phyloP scores from a whole-genome alignment of 2,888 invertebrate species.

The Zygothrica quintamaculata region DNA sequence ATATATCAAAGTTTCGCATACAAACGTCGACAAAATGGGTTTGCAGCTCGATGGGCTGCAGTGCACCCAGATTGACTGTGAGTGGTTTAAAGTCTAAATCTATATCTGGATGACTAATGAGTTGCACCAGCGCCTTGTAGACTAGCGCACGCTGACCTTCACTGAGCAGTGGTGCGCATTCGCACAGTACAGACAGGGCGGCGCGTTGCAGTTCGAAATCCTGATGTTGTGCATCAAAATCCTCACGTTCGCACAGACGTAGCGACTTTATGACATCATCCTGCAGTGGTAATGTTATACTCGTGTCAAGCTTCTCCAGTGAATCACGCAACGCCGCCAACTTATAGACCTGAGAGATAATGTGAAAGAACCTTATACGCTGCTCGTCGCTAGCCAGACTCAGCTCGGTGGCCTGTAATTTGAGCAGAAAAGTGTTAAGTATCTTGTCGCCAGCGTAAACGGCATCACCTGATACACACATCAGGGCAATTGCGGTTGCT shows the following conservation, averaged over 20 bases:
- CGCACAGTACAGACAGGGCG: slow-evolving; percentile 70
- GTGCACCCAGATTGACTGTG: slow-evolving; percentile 73
- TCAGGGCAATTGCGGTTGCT: slow-evolving; percentile 79
- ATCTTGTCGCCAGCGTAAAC: slow-evolving; percentile 80
- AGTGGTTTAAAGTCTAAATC: slow-evolving; percentile 72
- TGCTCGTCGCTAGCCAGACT: slow-evolving; percentile 52
- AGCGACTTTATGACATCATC: slow-evolving; percentile 70
- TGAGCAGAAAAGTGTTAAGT: slow-evolving; percentile 77
- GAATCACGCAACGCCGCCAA: slow-evolving; percentile 59
- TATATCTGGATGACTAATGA: slow-evolving; percentile 71
- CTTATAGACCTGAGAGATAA: slow-evolving; percentile 78
- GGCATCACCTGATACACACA: slow-evolving; percentile 82
- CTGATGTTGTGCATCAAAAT: slow-evolving; percentile 54
- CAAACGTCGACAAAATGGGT: slow-evolving; percentile 77
- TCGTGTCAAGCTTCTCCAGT: slow-evolving; percentile 83
- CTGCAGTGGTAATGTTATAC: slow-evolving; percentile 80
- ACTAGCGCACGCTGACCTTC: slow-evolving; percentile 78
- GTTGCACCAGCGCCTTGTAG: slow-evolving; percentile 74
- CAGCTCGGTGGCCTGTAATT: slow-evolving; percentile 60
- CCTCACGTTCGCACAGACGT: slow-evolving; percentile 55
- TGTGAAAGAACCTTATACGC: slow-evolving; percentile 73
- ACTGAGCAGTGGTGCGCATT: slow-evolving; percentile 71
- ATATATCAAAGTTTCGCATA: slow-evolving; percentile 72
- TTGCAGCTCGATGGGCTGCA: slow-evolving; percentile 81
- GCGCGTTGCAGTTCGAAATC: slow-evolving; percentile 78